Conservation (phyloP, 64 coral and sea anemone genomes). For the Exaiptasia diaphana region DNA sequence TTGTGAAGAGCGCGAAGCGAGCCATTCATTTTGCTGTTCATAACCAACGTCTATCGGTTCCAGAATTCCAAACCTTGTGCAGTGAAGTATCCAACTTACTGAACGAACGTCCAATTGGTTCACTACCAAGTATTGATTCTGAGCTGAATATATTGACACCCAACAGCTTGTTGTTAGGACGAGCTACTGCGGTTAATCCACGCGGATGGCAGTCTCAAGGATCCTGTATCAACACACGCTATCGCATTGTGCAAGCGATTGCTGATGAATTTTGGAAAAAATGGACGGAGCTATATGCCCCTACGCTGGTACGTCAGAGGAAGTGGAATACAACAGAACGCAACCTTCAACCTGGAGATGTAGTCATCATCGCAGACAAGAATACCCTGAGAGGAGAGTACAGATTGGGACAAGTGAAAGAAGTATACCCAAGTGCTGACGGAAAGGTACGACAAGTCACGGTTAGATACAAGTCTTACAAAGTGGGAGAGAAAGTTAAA, state of each 20-base stretch:
- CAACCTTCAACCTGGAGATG: slow-evolving; percentile 58
- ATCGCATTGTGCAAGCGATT: slow-evolving; percentile 58
- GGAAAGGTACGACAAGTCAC: slow-evolving; percentile 57
- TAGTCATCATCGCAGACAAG: slow-evolving; percentile 68
- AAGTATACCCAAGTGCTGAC: slow-evolving; percentile 64
- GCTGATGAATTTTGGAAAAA: slow-evolving; percentile 51
- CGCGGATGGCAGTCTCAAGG: slow-evolving; percentile 63
- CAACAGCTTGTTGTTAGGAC: slow-evolving; percentile 52
- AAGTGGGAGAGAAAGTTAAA: slow-evolving; percentile 33
- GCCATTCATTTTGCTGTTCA: slow-evolving; percentile 71
- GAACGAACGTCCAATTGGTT: slow-evolving; percentile 68
- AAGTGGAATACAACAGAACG: slow-evolving; percentile 40
- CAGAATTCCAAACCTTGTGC: slow-evolving; percentile 63
- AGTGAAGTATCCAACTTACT: slow-evolving; percentile 61
- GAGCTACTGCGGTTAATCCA: slow-evolving; percentile 54
- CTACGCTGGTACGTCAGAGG: slow-evolving; percentile 37
- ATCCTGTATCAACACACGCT: neutral
- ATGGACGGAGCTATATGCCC: slow-evolving; percentile 68
- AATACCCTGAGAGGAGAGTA: slow-evolving; percentile 67
- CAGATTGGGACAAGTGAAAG: slow-evolving; percentile 51
- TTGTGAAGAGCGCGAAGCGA: slow-evolving; percentile 56
- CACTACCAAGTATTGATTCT: slow-evolving; percentile 40
- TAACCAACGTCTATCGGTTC: slow-evolving; percentile 52
- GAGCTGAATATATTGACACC: slow-evolving; percentile 54
- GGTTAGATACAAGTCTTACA: slow-evolving; percentile 63